Conservation (phyloP, 2,888 invertebrate species). For the Flexamia atlantica region DNA sequence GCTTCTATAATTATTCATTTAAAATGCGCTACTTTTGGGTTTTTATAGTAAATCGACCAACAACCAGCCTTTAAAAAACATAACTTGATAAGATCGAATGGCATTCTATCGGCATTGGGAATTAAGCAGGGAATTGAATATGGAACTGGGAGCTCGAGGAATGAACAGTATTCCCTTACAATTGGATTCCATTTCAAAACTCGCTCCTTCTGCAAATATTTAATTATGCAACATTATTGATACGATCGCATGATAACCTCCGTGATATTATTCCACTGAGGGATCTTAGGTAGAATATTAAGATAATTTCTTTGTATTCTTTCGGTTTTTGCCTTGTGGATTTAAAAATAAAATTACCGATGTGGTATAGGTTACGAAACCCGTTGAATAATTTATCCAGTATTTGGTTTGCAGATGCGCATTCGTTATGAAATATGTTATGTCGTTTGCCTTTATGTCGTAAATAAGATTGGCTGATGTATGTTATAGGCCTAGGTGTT, state of each 20-base stretch:
- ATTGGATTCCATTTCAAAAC: slow-evolving; percentile 49
- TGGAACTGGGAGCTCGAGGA: slow-evolving; percentile 29
- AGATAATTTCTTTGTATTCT: neutral
- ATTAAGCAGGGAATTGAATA: slow-evolving; percentile 40
- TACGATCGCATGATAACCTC: slow-evolving; percentile 25
- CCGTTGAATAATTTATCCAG: slow-evolving; percentile 17
- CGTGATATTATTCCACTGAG: neutral
- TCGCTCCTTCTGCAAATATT: slow-evolving; percentile 53
- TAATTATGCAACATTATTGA: slow-evolving; percentile 50
- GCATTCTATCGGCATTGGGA: slow-evolving; percentile 36
- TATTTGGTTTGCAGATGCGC: neutral
- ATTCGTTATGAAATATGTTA: neutral
- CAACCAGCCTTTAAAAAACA: neutral
- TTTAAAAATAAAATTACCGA: neutral
- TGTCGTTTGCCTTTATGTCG: neutral
- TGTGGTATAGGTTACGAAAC: neutral
- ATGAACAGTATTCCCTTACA: slow-evolving; percentile 47
- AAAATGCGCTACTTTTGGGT: no score
- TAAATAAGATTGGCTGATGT: neutral
- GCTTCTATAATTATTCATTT: no score
- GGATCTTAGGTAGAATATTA: neutral
- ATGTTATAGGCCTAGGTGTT: neutral
- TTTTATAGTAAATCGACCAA: neutral
- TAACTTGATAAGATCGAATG: neutral
- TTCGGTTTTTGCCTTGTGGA: neutral